These are phyloP conservation scores for Anser cygnoides DNA, from an alignment of 2,113 vertebrate species.

Conservation along the genomic window DNA sequence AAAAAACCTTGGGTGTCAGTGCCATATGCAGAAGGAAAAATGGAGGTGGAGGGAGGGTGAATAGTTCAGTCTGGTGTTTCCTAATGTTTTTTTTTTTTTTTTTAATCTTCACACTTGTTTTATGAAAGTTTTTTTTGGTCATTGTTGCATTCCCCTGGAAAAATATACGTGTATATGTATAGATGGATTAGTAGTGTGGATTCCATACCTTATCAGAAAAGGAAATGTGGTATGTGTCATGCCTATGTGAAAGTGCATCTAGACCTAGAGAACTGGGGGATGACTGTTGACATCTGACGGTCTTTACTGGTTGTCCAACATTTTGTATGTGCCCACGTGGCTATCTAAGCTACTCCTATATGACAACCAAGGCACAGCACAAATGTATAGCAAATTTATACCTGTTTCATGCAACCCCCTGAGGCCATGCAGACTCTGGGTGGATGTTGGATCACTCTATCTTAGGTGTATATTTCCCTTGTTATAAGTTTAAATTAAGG, in stretches of 20 bases:
- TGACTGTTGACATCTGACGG: not conserved
- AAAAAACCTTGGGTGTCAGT: not conserved
- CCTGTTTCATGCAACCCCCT: slow-evolving; percentile 30
- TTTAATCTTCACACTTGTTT: not conserved
- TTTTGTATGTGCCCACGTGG: not conserved
- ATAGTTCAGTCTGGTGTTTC: not conserved
- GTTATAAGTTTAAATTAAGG: slow-evolving; percentile 63
- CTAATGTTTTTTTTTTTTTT: not conserved
- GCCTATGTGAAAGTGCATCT: not conserved
- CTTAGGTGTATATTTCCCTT: slow-evolving; percentile 29
- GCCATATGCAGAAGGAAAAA: not conserved
- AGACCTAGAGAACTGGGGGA: not conserved
- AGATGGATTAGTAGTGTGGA: too few species aligned
- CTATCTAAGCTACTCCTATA: not conserved
- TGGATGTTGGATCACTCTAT: slow-evolving; percentile 18
- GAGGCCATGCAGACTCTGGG: not conserved
- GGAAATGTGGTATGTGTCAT: not conserved
- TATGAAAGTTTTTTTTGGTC: not conserved
- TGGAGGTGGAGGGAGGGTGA: not conserved
- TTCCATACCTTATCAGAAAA: not conserved
- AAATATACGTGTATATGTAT: not conserved
- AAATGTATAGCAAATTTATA: slow-evolving; percentile 20
- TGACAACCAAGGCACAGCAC: not conserved
- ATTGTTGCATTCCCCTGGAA: not conserved
- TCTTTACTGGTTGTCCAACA: not conserved